phyloP scores from a whole-genome alignment of 2,113 vertebrate genomes.

The Lycaon pictus region DNA sequence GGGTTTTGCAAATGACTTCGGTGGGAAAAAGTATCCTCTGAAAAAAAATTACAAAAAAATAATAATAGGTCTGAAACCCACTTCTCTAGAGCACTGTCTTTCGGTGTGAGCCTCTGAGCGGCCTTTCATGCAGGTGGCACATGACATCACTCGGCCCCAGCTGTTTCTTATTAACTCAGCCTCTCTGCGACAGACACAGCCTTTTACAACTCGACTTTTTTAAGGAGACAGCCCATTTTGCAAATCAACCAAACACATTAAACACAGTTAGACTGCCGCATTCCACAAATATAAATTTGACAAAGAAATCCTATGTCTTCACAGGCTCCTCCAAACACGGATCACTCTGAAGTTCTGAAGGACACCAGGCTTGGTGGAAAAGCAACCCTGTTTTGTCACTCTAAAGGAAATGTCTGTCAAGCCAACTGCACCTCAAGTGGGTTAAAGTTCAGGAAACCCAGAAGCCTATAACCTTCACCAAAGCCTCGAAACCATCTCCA shows the following conservation, averaged over 20 bases:
- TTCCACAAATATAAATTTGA: constrained; percentile 74
- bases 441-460: constrained; percentile 66
- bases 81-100: constrained; percentile 74
- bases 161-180: constrained; percentile 82
- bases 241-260: constrained; percentile 78
- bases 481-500: constrained; percentile 67
- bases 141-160: constrained; percentile 80
- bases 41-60: constrained; percentile 45
- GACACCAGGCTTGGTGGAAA: constrained; percentile 21
- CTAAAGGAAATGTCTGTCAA: constrained; percentile 39
- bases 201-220: constrained; percentile 77
- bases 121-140: constrained; percentile 78
- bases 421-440: constrained; percentile 25
- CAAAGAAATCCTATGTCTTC: constrained; percentile 67
- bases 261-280: constrained; percentile 64
- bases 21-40: constrained; percentile 53
- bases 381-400: not conserved
- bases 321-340: constrained; percentile 23
- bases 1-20: constrained; percentile 64
- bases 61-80: constrained; percentile 77
- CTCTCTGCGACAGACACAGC: constrained; percentile 75
- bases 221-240: constrained; percentile 74
- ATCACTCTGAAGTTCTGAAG: constrained; percentile 58
- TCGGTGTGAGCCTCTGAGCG: constrained; percentile 70
- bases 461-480: constrained; percentile 33